Conservation (phyloP, 2,888 invertebrate genomes). For the Lycophotia porphyrea region DNA sequence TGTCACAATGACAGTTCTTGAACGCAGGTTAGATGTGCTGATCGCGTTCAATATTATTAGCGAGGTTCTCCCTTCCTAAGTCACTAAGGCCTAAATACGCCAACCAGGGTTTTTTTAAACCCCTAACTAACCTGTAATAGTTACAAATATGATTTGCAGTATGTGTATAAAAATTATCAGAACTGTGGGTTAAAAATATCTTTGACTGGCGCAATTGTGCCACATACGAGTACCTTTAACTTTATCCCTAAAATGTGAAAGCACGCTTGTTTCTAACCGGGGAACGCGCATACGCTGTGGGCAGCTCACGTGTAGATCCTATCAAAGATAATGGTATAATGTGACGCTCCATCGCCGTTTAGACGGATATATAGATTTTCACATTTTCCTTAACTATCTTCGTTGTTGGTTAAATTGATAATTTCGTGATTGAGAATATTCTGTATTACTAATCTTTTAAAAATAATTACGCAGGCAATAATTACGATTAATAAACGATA, state of each 20-base stretch:
- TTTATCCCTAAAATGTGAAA: constrained; percentile 58
- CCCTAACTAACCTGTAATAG: background rate
- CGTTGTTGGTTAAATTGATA: background rate
- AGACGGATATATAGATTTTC: constrained; percentile 72
- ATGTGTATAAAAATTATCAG: background rate
- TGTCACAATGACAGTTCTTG: background rate
- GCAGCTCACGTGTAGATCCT: constrained; percentile 76
- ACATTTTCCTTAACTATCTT: constrained; percentile 24
- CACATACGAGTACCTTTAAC: background rate
- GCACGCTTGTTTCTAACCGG: constrained; percentile 56
- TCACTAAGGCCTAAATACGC: background rate
- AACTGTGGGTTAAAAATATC: background rate
- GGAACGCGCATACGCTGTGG: constrained; percentile 62
- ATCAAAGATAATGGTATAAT: constrained; percentile 79
- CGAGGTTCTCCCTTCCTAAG: background rate
- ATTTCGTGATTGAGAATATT: background rate
- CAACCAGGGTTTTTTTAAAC: background rate
- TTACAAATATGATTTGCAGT: background rate
- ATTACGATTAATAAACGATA: background rate
- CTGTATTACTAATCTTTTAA: background rate
- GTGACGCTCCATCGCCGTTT: constrained; percentile 75
- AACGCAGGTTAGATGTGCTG: background rate
- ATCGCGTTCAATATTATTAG: background rate
- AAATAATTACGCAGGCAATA: background rate
- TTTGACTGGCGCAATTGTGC: background rate